Percentiles rank a stretch among this genome's conserved stretches.
Evolutionary conservation across 1,140 invertebrate species (phyloP).

Genomic region (Euborellia annulipes): DNA sequence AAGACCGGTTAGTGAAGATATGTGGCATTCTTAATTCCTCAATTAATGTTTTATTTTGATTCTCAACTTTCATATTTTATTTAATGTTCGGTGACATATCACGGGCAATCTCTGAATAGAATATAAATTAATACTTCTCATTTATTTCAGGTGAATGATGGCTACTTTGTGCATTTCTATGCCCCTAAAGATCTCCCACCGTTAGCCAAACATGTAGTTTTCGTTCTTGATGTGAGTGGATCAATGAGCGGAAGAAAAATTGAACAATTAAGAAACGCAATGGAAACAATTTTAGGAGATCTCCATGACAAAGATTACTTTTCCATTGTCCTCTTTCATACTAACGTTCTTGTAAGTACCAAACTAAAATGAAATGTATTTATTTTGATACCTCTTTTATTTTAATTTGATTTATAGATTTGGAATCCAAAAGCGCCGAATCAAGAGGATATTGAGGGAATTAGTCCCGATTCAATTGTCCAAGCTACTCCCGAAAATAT

Average conservation of each 20-base stretch:
- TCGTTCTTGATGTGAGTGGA: slow-evolving; percentile 51
- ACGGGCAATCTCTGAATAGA: too few relatives aligned
- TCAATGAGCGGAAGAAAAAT: slow-evolving; percentile 52
- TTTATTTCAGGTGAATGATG: slow-evolving; percentile 40
- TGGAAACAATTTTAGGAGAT: slow-evolving; percentile 43
- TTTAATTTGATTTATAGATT: slow-evolving; percentile 10
- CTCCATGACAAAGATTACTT: slow-evolving; percentile 44
- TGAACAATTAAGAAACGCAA: slow-evolving; percentile 45
- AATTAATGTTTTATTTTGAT: too few relatives aligned
- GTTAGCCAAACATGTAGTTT: slow-evolving; percentile 49
- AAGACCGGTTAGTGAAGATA: too few relatives aligned
- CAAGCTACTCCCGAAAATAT: slow-evolving; percentile 34
- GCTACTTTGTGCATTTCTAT: slow-evolving; percentile 65
- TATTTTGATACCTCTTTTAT: neutral
- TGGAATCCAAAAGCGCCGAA: slow-evolving; percentile 11
- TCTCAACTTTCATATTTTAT: too few relatives aligned
- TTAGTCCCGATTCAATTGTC: slow-evolving; percentile 9
- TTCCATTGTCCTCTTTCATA: slow-evolving; percentile 45
- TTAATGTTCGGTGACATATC: neutral
- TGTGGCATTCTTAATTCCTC: too few relatives aligned
- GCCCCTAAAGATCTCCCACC: slow-evolving; percentile 40
- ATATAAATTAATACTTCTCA: too few relatives aligned
- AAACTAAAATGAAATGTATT: neutral
- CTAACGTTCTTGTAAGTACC: slow-evolving; percentile 29
- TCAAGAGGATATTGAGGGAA: neutral